A percentile compares a stretch with the other conserved stretches of the same genome.
Evolutionary conservation across 2,113 vertebrate genomes (phyloP).

Genomic region (Myrmecobius fasciatus): DNA sequence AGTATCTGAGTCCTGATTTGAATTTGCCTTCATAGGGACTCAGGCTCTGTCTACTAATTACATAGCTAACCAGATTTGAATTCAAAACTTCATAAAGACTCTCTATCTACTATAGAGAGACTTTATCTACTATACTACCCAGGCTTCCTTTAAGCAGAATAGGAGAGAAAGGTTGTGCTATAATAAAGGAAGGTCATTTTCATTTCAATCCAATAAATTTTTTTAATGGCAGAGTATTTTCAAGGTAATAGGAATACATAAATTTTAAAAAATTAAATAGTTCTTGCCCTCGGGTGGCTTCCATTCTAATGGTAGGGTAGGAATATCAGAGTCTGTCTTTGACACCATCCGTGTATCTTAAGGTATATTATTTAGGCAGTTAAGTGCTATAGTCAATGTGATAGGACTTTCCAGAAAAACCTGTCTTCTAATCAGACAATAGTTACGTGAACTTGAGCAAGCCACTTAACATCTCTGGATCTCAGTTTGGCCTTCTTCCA

Average conservation of each 20-base stretch:
- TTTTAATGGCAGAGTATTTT: neutral
- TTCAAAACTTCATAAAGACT: neutral
- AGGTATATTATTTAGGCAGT: neutral
- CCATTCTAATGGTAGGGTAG: neutral
- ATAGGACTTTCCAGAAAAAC: neutral
- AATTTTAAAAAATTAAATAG: neutral
- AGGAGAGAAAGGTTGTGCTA: neutral
- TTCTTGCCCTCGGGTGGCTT: neutral
- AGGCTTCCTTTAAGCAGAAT: neutral
- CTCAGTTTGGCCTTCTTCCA: neutral
- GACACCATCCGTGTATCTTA: neutral
- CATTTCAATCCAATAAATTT: neutral
- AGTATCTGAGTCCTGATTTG: neutral
- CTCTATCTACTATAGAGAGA: neutral
- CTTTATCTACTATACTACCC: neutral
- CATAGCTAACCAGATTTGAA: neutral
- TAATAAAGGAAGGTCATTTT: neutral
- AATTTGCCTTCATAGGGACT: neutral
- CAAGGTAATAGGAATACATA: neutral
- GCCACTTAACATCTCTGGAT: neutral
- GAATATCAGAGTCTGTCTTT: neutral
- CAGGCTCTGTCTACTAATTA: too few species aligned
- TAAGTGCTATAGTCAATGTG: neutral
- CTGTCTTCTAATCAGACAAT: neutral
- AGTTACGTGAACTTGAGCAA: neutral